Percentiles rank a stretch among this genome's conserved stretches.
phyloP scores from a whole-genome alignment of 2,888 invertebrate species.

The Melinaea marsaeus region DNA sequence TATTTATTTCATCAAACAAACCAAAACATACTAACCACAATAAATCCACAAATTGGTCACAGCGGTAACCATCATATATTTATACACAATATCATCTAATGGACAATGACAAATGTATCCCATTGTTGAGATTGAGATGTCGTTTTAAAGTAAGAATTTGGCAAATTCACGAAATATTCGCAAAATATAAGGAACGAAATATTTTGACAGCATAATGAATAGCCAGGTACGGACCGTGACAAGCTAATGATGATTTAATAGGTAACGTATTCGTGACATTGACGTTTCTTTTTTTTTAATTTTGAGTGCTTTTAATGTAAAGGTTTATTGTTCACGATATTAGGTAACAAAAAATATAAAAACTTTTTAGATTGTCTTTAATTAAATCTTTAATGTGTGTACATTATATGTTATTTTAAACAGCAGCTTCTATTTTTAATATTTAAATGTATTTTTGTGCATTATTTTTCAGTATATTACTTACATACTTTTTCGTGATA shows the following conservation, averaged over 20 bases:
- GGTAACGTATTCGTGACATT: conserved; percentile 31
- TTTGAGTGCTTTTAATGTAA: conserved; percentile 1
- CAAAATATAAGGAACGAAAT: conserved; percentile 61
- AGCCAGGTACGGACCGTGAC: conserved; percentile 57
- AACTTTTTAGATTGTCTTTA: no score
- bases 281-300: conserved; percentile 12
- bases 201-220: conserved; percentile 76
- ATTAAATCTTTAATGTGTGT: no score
- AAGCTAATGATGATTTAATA: conserved; percentile 66
- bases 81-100: conserved; percentile 72
- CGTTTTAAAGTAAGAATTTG: conserved; percentile 57
- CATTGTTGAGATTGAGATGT: conserved; percentile 70
- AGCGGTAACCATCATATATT: conserved; percentile 43
- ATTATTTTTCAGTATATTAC: background rate
- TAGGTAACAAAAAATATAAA: no score
- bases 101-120: conserved; percentile 75
- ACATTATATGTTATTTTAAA: no score
- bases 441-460: background rate
- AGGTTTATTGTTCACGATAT: background rate
- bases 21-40: background rate
- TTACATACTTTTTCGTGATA: background rate
- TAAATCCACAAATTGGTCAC: conserved; percentile 30
- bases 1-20: background rate
- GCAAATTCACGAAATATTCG: conserved; percentile 67
- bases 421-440: background rate